These are phyloP conservation scores for Ibidorhyncha struthersii DNA, from an alignment of 2,113 vertebrate species.

Conservation along the genomic window DNA sequence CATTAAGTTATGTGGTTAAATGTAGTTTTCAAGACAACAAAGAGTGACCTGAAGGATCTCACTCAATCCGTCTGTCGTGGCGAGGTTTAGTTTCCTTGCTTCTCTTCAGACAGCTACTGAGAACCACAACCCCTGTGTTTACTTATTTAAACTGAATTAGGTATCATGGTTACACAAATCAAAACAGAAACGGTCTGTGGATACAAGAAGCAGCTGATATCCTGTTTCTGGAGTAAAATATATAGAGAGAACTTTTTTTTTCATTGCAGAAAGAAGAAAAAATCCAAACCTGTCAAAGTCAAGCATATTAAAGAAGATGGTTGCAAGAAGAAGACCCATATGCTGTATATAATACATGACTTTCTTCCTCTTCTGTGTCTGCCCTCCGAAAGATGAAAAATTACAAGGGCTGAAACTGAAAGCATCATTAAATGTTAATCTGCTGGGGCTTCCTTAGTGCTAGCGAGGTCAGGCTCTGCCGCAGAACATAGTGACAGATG, in stretches of 20 bases:
- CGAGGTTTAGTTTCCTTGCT: background rate
- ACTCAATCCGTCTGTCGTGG: background rate
- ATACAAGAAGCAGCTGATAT: background rate
- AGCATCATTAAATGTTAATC: conserved; percentile 70
- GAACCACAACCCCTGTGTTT: background rate
- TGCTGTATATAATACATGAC: background rate
- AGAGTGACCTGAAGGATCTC: background rate
- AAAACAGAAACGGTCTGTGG: background rate
- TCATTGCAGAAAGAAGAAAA: background rate
- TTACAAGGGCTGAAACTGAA: conserved; percentile 47
- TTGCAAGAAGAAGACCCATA: background rate
- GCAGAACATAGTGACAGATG: conserved; percentile 60
- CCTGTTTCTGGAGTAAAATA: background rate
- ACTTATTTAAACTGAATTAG: background rate
- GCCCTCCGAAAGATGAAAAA: conserved; percentile 37
- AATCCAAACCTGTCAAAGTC: background rate
- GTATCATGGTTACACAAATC: background rate
- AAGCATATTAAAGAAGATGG: background rate
- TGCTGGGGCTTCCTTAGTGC: conserved; percentile 40
- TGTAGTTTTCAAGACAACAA: background rate
- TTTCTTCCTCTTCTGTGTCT: background rate
- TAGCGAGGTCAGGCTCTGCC: conserved; percentile 36
- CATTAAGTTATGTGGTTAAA: background rate
- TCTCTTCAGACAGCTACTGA: background rate
- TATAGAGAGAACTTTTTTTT: background rate